Conservation (phyloP, 2,797 vertebrate species). For the Artibeus lituratus region DNA sequence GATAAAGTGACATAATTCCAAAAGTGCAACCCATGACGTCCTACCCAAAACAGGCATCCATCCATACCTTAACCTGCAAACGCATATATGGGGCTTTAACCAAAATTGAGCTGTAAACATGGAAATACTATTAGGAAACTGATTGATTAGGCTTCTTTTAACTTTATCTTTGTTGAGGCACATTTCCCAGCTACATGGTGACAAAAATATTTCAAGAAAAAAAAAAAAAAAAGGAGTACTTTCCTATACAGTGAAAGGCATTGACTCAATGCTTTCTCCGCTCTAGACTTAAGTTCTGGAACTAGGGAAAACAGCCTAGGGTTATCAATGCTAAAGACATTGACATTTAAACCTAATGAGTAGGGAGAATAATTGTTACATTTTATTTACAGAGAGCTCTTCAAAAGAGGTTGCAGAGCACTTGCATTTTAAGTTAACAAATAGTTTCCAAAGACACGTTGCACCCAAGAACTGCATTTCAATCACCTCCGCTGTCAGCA, state of each 20-base stretch:
- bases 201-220: conserved; percentile 12
- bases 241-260: not conserved
- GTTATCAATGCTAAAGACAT: not conserved
- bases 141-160: not conserved
- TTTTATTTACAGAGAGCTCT: conserved; percentile 1
- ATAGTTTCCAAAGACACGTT: conserved; percentile 15
- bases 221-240: not conserved
- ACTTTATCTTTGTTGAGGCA: not conserved
- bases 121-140: not conserved
- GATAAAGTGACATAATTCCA: not conserved
- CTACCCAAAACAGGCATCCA: not conserved
- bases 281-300: not conserved
- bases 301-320: not conserved
- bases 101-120: not conserved
- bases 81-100: not conserved
- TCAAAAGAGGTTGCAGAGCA: not conserved
- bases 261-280: not conserved
- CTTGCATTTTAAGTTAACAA: not conserved
- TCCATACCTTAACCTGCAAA: not conserved
- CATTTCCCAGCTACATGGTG: not conserved
- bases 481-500: not conserved
- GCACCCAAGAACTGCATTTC: not conserved
- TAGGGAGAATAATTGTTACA: conserved; percentile 18
- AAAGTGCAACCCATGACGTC: not conserved
- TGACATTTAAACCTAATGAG: conserved; percentile 14